phyloP scores from a whole-genome alignment of 1,140 invertebrate species.

The Wiebesia pumilae region DNA sequence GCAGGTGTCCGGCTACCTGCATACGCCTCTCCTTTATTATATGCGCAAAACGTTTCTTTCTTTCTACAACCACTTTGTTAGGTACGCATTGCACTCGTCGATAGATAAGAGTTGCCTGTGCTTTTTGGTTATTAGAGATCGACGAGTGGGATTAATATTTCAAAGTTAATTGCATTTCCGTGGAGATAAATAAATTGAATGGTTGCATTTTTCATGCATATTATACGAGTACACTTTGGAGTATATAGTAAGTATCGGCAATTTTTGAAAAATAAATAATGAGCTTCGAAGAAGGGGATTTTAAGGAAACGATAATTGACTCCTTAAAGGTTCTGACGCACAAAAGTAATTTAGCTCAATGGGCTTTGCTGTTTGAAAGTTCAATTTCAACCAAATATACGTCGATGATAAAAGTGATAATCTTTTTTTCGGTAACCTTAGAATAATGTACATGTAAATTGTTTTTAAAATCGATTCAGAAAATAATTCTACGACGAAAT shows the following conservation, averaged over 20 bases:
- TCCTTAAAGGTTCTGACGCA: background rate
- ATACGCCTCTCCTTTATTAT: background rate
- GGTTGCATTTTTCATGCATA: background rate
- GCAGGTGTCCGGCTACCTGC: slow-evolving; percentile 7
- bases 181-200: too few relatives aligned
- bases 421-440: background rate
- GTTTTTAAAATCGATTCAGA: background rate
- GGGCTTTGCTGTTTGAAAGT: background rate
- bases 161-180: too few relatives aligned
- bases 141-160: too few relatives aligned
- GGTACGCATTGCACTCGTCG: background rate
- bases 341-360: background rate
- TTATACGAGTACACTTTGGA: background rate
- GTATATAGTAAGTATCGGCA: background rate
- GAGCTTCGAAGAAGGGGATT: background rate
- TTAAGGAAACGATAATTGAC: background rate
- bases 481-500: background rate
- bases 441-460: background rate
- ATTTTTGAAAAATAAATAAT: background rate
- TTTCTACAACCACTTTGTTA: background rate
- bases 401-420: background rate
- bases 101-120: background rate
- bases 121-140: too few relatives aligned
- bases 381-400: background rate
- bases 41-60: background rate